Evolutionary conservation across 2,797 vertebrate species (phyloP), one percentile per base, ranked within the genome.

Genomic region (Pyrocephalus nanus): DNA sequence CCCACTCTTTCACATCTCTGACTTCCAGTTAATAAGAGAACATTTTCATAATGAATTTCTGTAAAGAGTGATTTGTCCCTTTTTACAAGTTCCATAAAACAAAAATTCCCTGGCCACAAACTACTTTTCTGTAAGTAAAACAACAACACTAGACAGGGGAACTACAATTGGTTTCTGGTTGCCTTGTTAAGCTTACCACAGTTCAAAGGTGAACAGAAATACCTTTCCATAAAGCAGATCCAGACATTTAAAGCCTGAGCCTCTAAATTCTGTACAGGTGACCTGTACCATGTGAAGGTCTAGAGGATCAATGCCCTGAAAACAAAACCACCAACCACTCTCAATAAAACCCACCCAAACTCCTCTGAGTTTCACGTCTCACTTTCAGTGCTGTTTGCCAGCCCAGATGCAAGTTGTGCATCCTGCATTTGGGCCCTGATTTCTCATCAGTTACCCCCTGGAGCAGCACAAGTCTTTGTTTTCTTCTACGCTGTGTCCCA

Each of bases 1-100:
- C 86, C 83, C 83, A 58, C 90, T 93, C 54, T 55, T 78, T 84
- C 83, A 90, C 78, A 84, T 50, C 84, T 65, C 76, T 67, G 75
- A 97, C 88, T 98, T 98, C 98, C 98, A 98, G 98, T 98, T 97
- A 98, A 93, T 88, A 95, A 86, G 53, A 86, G 42, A 95, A 95
- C 29, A 9, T 81, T 81, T 95, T 94, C 73, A 77, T 92, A 93
- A 40, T 32, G 6, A 70, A 83, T 71, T 91, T 93, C 75, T 91
- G 48, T 67, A 69, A 92, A 93, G 90, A 96, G 92, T 93, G 90
- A 96, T 94, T 97, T 97, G 94, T 94, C 97, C 94, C 96, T 96
- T 95, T 92, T 67, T 50, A 76, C 40, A 92, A 75, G 62, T 66
- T 72, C 67, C 36, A 55, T 72, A 62, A 82, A 93, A 40, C 51